Evolutionary conservation across 1,140 invertebrate genomes (phyloP).

Genomic region (Rhyacophila brunnea): DNA sequence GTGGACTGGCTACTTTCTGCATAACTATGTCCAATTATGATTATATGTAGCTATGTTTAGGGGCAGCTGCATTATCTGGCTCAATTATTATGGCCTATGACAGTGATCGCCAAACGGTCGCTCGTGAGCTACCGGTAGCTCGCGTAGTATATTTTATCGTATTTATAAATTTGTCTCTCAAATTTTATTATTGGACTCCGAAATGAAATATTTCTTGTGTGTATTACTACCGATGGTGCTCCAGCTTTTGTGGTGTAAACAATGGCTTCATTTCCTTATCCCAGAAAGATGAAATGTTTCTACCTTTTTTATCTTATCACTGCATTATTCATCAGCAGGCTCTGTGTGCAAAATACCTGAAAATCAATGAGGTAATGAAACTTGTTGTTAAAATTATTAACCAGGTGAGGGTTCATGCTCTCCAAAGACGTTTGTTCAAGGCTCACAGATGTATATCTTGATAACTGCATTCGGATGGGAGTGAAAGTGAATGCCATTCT

Average conservation of each 20-base stretch:
- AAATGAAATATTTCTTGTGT: too few relatives aligned
- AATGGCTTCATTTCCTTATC: conserved; percentile 3
- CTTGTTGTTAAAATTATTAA: conserved; percentile 1
- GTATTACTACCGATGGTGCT: conserved; percentile 1
- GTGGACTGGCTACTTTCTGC: too few relatives aligned
- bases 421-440: conserved; percentile 4
- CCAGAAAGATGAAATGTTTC: conserved; percentile 2
- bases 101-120: too few relatives aligned
- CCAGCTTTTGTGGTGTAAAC: conserved; percentile 2
- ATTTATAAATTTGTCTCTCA: too few relatives aligned
- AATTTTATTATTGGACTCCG: too few relatives aligned
- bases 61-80: too few relatives aligned
- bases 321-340: conserved; percentile 5
- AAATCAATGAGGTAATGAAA: background rate
- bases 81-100: too few relatives aligned
- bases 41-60: too few relatives aligned
- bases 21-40: too few relatives aligned
- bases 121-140: too few relatives aligned
- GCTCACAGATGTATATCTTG: background rate
- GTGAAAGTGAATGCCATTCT: too few relatives aligned
- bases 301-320: conserved; percentile 3
- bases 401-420: conserved; percentile 1
- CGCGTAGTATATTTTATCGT: too few relatives aligned
- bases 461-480: background rate
- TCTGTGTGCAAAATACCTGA: conserved; percentile 1